A percentile compares a stretch with the other conserved stretches of the same genome.
Conservation (phyloP, 2,797 vertebrate genomes). For the Pygocentrus nattereri region DNA sequence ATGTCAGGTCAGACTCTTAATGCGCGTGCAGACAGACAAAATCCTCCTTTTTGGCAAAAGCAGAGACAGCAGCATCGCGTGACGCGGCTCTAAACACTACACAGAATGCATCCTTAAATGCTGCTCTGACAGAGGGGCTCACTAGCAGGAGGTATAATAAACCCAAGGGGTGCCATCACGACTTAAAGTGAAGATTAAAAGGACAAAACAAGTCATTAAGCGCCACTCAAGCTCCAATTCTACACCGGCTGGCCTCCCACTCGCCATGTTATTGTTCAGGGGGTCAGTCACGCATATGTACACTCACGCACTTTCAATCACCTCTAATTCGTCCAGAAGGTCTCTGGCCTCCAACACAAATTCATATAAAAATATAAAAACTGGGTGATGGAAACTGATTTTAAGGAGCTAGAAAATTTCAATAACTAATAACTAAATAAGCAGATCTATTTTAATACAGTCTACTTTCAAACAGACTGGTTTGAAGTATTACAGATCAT, state of each 20-base stretch:
- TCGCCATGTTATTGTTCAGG: background rate
- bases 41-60: slow-evolving; percentile 24
- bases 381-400: background rate
- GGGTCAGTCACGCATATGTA: background rate
- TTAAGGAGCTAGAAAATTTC: background rate
- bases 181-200: slow-evolving; percentile 4
- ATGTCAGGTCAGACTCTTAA: slow-evolving; percentile 38
- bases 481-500: too few species aligned
- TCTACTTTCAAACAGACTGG: too few species aligned
- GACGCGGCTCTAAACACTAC: background rate
- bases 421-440: background rate
- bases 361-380: background rate
- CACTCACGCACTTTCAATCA: background rate
- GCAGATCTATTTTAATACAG: too few species aligned
- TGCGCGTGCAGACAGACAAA: slow-evolving; percentile 39
- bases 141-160: background rate
- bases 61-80: background rate
- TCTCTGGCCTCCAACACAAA: background rate
- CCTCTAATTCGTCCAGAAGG: background rate
- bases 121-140: background rate
- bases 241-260: background rate
- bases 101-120: background rate
- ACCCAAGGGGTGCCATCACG: background rate
- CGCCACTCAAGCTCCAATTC: background rate
- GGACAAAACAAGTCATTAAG: background rate